Base-by-base conservation (phyloP, 2,888 invertebrate species). In the Epistrophe eligans region DNA sequence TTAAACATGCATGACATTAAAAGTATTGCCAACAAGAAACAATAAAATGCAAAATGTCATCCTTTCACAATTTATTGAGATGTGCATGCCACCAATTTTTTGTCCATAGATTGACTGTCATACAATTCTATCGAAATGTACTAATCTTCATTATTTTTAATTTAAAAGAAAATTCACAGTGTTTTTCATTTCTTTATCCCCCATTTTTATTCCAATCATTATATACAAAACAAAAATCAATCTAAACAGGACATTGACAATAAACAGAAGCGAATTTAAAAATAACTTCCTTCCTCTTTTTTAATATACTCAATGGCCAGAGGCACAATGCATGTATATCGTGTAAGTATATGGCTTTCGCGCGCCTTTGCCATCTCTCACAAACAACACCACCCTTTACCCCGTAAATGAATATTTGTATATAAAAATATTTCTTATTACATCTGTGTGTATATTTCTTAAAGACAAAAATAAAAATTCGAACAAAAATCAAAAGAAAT, bases 221-320 rank as follows among this genome's bases (percentile, higher is more conserved):
- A 24, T 24, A 24, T 3, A 32, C 60, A 57, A 72, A 66, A 28
- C 4, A 67, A 70, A 64, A 62, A 17, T 58, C 48, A 48, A 87
- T 82, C 70, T 71, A 74, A 79, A 83, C 83, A 82, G 85, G 85
- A 79, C 79, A 83, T 89, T 88, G 90, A 90, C 89, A 90, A 90
- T 90, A 90, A 90, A 88, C 90, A 90, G 90, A 90, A 79, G 52
- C 38, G 32, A 17, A 15, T 90, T 77, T 76, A 91, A 88, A 91
- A 91, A 91, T 91, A 91, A 89, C 91, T 55, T 85, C 57, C 79
- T 90, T 91, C 91, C 89, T 89, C 90, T 85, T 89, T 87, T 85
- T 89, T 83, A 76, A n/a, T n/a, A 89, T 90, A 88, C 89, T 89
- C 89, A 40, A 40, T 24, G 40, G 24, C 40, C 24, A 62, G 11